Conservation (phyloP, 2,888 invertebrate genomes). For the Dastarcus helophoroides region DNA sequence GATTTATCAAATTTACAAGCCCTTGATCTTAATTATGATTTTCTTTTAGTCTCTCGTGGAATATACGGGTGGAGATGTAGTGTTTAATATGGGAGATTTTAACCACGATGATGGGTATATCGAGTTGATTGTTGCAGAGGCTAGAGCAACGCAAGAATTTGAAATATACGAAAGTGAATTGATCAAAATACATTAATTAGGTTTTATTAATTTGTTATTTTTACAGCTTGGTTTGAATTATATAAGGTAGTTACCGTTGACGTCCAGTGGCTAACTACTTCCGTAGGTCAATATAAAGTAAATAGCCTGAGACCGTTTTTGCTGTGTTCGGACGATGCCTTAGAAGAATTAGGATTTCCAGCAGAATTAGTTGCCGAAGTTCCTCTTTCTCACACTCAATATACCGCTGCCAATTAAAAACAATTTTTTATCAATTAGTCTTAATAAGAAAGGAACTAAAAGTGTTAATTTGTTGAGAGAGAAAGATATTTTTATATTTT, state of each 20-base stretch:
- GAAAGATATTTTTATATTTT: too few species aligned
- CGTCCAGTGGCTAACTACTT: conserved; percentile 33
- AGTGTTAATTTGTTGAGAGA: too few species aligned
- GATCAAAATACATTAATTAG: too few species aligned
- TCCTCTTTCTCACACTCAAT: conserved; percentile 13
- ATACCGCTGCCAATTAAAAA: neutral
- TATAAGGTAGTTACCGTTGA: conserved; percentile 31
- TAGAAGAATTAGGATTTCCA: conserved; percentile 30
- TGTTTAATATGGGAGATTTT: conserved; percentile 18
- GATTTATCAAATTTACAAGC: too few species aligned
- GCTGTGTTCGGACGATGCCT: conserved; percentile 26
- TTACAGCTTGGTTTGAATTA: conserved; percentile 29
- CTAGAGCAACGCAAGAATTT: conserved; percentile 24
- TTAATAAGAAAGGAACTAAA: too few species aligned
- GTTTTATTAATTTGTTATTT: conserved; percentile 2
- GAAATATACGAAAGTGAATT: conserved; percentile 29
- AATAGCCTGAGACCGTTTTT: conserved; percentile 27
- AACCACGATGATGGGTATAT: conserved; percentile 19
- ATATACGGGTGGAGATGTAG: conserved; percentile 25
- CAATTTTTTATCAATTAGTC: neutral
- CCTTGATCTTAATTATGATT: too few species aligned
- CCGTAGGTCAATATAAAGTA: conserved; percentile 30
- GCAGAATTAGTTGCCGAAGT: conserved; percentile 21
- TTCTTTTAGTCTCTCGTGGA: conserved; percentile 23
- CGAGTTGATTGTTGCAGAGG: conserved; percentile 29